Conservation (phyloP, 2,797 vertebrate genomes). For the Semotilus atromaculatus region DNA sequence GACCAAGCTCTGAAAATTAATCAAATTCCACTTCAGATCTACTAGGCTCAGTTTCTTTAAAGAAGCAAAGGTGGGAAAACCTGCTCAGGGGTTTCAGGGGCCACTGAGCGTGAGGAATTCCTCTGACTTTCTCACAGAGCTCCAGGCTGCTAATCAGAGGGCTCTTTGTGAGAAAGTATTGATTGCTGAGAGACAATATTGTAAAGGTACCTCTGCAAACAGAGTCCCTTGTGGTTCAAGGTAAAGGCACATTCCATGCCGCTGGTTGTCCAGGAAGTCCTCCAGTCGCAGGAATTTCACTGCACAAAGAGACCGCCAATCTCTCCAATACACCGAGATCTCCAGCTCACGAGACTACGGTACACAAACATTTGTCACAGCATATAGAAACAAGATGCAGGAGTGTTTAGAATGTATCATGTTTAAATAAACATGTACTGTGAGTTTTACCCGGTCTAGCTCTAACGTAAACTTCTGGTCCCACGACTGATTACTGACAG, state of each 20-base stretch:
- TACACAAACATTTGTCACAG: not conserved
- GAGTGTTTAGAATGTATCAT: not conserved
- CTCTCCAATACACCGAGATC: conserved; percentile 91
- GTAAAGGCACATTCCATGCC: conserved; percentile 91
- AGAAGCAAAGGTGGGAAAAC: conserved; percentile 33
- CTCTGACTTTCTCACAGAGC: conserved; percentile 37
- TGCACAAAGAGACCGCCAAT: conserved; percentile 89
- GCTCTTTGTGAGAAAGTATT: conserved; percentile 39
- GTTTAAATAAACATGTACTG: not conserved
- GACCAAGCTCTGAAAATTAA: not conserved
- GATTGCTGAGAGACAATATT: conserved; percentile 44
- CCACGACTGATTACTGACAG: conserved; percentile 90
- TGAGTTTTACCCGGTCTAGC: conserved; percentile 84
- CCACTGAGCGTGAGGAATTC: conserved; percentile 25
- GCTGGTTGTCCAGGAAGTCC: conserved; percentile 90
- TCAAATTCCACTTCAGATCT: conserved; percentile 2
- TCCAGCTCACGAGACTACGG: conserved; percentile 87
- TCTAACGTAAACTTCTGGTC: conserved; percentile 92
- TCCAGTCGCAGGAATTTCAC: conserved; percentile 90
- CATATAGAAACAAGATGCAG: not conserved
- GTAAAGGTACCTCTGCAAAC: conserved; percentile 83
- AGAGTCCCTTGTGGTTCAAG: conserved; percentile 90
- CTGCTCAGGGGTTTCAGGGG: conserved; percentile 31
- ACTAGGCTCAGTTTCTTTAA: not conserved
- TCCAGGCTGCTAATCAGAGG: conserved; percentile 18